These are phyloP conservation scores for Genyomyrus donnyi DNA, from an alignment of 2,113 vertebrate genomes.

Conservation along the genomic window DNA sequence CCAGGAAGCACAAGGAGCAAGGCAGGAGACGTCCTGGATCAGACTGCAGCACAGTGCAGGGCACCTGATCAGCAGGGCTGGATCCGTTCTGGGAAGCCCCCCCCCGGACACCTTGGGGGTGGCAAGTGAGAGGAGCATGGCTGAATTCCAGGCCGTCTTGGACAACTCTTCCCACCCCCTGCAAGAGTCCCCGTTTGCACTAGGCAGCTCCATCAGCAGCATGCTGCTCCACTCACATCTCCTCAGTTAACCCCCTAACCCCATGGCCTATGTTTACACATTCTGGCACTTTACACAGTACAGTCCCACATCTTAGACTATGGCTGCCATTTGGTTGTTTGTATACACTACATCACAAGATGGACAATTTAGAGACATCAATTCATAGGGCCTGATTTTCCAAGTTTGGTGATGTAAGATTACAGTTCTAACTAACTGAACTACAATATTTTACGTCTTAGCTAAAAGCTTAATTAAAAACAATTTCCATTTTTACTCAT, in stretches of 20 bases:
- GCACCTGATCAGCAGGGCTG: neutral
- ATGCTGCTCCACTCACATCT: too few relatives aligned
- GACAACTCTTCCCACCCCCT: too few relatives aligned
- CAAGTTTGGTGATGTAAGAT: neutral
- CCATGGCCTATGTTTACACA: too few relatives aligned
- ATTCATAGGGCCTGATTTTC: neutral
- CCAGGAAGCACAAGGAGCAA: neutral
- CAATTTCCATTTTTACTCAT: neutral
- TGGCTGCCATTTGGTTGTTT: too few relatives aligned
- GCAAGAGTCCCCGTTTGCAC: too few relatives aligned
- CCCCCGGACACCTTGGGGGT: neutral
- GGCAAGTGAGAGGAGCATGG: neutral
- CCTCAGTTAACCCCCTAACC: too few relatives aligned
- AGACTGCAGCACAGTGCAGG: neutral
- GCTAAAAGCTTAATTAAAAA: neutral
- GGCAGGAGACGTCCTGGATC: neutral
- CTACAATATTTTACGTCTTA: neutral
- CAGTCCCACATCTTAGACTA: too few relatives aligned
- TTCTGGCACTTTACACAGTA: too few relatives aligned
- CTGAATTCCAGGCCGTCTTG: neutral
- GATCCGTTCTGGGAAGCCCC: neutral
- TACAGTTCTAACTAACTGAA: neutral
- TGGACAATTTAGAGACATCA: neutral
- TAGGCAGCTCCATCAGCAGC: too few relatives aligned
- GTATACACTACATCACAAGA: neutral